A percentile compares a stretch with the other conserved stretches of the same genome.
Evolutionary conservation across 1,140 invertebrate species (phyloP).

Genomic region (Heliconius hewitsoni): DNA sequence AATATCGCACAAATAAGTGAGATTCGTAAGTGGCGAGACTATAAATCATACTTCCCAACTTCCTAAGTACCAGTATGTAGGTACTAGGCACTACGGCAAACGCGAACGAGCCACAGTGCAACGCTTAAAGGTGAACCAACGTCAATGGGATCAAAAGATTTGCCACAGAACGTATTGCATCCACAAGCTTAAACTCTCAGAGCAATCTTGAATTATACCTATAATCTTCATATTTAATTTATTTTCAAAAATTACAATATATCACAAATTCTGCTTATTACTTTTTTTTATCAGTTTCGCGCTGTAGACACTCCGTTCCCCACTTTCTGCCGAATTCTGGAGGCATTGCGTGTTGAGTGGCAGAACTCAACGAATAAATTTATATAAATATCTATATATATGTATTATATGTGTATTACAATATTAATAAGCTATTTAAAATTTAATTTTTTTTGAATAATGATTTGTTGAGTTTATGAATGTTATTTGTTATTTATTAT

Average conservation of each 20-base stretch:
- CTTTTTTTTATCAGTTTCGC: too few species aligned
- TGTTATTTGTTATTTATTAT: too few species aligned
- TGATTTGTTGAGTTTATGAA: too few species aligned
- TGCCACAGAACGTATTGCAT: constrained; percentile 50
- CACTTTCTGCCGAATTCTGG: too few species aligned
- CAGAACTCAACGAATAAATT: too few species aligned
- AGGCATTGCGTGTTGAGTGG: too few species aligned
- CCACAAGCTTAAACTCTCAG: constrained; percentile 53
- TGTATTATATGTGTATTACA: too few species aligned
- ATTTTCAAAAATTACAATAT: constrained; percentile 53
- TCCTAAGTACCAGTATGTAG: constrained; percentile 23
- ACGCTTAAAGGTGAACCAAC: constrained; percentile 42
- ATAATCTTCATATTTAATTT: constrained; percentile 45
- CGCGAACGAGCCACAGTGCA: not conserved
- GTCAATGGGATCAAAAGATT: constrained; percentile 61
- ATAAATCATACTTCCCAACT: constrained; percentile 52
- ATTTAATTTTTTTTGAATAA: too few species aligned
- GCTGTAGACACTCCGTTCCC: too few species aligned
- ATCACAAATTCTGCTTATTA: constrained; percentile 1
- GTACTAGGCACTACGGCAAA: constrained; percentile 27
- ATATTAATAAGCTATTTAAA: too few species aligned
- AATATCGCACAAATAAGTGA: not conserved
- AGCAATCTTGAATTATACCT: constrained; percentile 51
- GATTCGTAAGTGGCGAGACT: constrained; percentile 17
- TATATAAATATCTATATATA: too few species aligned